Evolutionary conservation across 2,113 vertebrate genomes (phyloP).

Genomic region (Dicerorhinus sumatrensis): DNA sequence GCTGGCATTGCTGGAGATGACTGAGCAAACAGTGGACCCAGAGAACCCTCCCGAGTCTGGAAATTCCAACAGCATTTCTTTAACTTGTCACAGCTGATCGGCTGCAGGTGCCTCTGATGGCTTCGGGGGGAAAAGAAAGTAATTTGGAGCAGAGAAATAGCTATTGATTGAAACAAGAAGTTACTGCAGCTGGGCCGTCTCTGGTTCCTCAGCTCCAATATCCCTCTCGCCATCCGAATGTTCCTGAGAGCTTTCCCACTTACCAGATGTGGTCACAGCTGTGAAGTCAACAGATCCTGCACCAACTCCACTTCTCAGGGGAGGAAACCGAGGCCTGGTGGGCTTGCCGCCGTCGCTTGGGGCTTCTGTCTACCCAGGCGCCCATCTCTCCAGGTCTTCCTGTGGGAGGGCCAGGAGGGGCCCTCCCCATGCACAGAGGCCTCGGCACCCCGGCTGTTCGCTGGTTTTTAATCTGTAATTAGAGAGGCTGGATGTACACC

Average conservation of each 20-base stretch:
- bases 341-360: accelerated
- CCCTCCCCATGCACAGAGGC: background rate
- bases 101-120: background rate
- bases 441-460: accelerated
- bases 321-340: background rate
- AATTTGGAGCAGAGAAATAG: background rate
- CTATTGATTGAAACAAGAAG: background rate
- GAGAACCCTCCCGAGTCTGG: accelerated
- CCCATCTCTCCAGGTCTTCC: background rate
- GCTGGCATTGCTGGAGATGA: accelerated
- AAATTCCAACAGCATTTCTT: background rate
- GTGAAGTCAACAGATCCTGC: accelerated
- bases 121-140: background rate
- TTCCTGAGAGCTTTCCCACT: background rate
- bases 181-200: accelerated
- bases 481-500: background rate
- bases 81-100: background rate
- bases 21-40: accelerated
- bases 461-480: accelerated
- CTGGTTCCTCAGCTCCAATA: accelerated
- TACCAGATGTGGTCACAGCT: accelerated
- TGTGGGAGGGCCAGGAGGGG: too few relatives aligned
- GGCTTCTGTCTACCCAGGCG: accelerated
- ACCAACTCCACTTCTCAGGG: accelerated
- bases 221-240: accelerated